phyloP scores from a whole-genome alignment of 2,113 vertebrate species.

The Haemorhous mexicanus region DNA sequence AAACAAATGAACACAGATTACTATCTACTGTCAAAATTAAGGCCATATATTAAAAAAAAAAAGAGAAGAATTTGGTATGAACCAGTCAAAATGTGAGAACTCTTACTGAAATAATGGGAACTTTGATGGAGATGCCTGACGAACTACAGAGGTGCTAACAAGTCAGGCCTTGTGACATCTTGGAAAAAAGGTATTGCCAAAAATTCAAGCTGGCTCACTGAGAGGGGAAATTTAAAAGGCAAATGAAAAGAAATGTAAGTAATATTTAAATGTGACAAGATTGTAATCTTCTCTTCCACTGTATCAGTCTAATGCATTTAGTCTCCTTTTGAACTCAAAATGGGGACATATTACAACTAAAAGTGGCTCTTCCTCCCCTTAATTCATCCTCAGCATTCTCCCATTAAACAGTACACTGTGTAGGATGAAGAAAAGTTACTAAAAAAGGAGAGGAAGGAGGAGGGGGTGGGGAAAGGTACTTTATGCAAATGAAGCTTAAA shows the following conservation, averaged over 20 bases:
- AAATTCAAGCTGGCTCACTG: neutral
- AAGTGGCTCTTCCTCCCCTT: neutral
- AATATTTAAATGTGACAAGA: neutral
- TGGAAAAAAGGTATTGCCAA: neutral
- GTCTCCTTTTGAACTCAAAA: neutral
- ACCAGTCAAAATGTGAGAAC: neutral
- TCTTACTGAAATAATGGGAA: neutral
- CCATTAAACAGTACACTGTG: neutral
- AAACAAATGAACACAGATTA: neutral
- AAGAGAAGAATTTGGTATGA: neutral
- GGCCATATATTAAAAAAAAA: neutral
- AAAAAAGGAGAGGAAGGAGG: neutral
- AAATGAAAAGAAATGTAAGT: neutral
- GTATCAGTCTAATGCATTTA: neutral
- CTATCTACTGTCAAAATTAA: neutral
- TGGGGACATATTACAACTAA: neutral
- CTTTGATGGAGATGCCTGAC: neutral
- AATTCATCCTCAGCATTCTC: neutral
- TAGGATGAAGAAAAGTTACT: neutral
- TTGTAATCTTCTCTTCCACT: neutral
- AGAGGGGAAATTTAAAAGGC: neutral
- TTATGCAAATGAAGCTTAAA: neutral
- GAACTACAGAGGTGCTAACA: neutral
- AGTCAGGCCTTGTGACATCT: rapidly evolving
- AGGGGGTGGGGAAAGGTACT: neutral